Conservation (phyloP, 2,888 invertebrate species). For the Drosophila cracens region DNA sequence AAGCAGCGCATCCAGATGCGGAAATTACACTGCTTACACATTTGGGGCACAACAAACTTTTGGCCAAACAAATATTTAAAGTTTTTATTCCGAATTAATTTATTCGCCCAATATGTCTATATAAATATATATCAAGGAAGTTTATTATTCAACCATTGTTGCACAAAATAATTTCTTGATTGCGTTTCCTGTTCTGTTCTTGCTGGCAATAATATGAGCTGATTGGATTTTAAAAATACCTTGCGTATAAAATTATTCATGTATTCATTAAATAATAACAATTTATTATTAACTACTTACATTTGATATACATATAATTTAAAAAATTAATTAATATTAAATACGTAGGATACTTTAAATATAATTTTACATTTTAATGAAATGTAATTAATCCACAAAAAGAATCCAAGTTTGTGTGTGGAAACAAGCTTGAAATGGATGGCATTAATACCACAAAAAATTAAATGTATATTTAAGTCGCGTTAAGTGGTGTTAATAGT, state of each 20-base stretch:
- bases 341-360: neutral
- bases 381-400: neutral
- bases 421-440: too few relatives aligned
- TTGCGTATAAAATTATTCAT: neutral
- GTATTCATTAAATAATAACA: neutral
- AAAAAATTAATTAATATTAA: neutral
- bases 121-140: slow-evolving; percentile 56
- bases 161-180: slow-evolving; percentile 30
- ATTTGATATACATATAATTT: neutral
- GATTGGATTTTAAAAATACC: neutral
- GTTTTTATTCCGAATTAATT: slow-evolving; percentile 61
- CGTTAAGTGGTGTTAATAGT: neutral
- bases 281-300: neutral
- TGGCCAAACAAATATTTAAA: slow-evolving; percentile 57
- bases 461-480: neutral
- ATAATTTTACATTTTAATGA: neutral
- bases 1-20: slow-evolving; percentile 9
- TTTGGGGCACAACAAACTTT: slow-evolving; percentile 44
- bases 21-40: slow-evolving; percentile 28
- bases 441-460: neutral
- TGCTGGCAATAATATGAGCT: neutral
- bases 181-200: slow-evolving; percentile 3
- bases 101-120: slow-evolving; percentile 55
- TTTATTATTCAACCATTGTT: slow-evolving; percentile 25
- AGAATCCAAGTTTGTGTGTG: neutral